Evolutionary conservation across 1,140 invertebrate genomes (phyloP).

Genomic region (Achroia grisella): DNA sequence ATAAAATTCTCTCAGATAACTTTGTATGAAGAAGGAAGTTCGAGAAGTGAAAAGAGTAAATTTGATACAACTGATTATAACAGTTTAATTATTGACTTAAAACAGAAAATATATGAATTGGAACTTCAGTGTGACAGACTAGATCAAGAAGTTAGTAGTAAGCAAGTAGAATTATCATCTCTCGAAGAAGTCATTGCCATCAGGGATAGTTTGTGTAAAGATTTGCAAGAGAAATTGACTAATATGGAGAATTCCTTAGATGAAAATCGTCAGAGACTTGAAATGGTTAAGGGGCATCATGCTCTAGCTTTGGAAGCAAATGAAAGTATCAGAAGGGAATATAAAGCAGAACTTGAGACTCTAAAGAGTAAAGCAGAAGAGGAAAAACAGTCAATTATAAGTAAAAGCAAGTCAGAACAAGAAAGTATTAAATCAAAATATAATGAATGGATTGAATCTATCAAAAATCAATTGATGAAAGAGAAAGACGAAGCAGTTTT

Average conservation of each 20-base stretch:
- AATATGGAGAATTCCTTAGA: slow-evolving; percentile 45
- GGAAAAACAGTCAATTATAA: slow-evolving; percentile 53
- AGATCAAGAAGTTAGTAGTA: slow-evolving; percentile 48
- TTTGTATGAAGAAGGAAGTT: slow-evolving; percentile 18
- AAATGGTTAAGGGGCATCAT: slow-evolving; percentile 69
- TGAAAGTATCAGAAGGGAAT: slow-evolving; percentile 66
- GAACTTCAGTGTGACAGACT: slow-evolving; percentile 51
- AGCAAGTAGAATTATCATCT: slow-evolving; percentile 56
- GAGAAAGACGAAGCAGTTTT: slow-evolving; percentile 51
- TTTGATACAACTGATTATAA: slow-evolving; percentile 3
- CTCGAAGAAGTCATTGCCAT: slow-evolving; percentile 60
- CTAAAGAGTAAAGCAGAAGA: slow-evolving; percentile 62
- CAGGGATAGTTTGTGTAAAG: slow-evolving; percentile 59
- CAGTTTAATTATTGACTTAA: slow-evolving; percentile 23
- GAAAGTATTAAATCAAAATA: slow-evolving; percentile 50
- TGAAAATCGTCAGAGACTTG: slow-evolving; percentile 57
- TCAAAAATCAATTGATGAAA: slow-evolving; percentile 39
- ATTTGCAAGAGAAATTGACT: slow-evolving; percentile 60
- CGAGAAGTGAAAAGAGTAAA: slow-evolving; percentile 14
- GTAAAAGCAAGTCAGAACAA: slow-evolving; percentile 51
- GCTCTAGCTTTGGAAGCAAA: slow-evolving; percentile 67
- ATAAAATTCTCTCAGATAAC: slow-evolving; percentile 28
- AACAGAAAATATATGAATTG: slow-evolving; percentile 36
- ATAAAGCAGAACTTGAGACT: slow-evolving; percentile 62
- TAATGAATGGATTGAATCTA: slow-evolving; percentile 38